phyloP scores from a whole-genome alignment of 2,113 vertebrate species.

The Perognathus longimembris region DNA sequence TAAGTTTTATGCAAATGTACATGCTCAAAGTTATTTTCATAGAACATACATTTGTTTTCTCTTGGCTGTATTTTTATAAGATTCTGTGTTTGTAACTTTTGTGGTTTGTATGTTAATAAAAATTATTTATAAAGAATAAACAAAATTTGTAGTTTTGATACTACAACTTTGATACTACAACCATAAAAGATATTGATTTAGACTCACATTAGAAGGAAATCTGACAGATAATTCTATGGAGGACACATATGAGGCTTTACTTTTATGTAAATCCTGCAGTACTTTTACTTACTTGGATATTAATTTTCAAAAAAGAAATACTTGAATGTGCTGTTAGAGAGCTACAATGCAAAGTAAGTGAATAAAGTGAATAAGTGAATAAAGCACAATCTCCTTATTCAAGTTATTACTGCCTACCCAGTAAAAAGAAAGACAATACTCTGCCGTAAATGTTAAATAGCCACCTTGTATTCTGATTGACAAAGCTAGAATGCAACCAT shows the following conservation, averaged over 20 bases:
- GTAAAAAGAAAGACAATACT: background rate
- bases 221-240: background rate
- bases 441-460: background rate
- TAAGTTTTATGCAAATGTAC: background rate
- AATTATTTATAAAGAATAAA: constrained; percentile 27
- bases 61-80: background rate
- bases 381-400: background rate
- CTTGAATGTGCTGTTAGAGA: background rate
- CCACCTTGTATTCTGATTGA: background rate
- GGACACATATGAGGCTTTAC: background rate
- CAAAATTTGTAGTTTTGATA: background rate
- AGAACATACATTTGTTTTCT: background rate
- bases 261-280: background rate
- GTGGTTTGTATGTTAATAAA: background rate
- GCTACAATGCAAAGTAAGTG: background rate
- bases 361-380: background rate
- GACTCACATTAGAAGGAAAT: background rate
- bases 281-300: background rate
- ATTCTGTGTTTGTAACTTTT: background rate
- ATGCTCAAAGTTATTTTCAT: background rate
- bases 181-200: background rate
- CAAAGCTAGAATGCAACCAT: background rate
- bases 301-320: background rate
- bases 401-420: background rate
- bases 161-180: background rate